phyloP scores from a whole-genome alignment of 2,113 vertebrate species.

The Ornithorhynchus anatinus region DNA sequence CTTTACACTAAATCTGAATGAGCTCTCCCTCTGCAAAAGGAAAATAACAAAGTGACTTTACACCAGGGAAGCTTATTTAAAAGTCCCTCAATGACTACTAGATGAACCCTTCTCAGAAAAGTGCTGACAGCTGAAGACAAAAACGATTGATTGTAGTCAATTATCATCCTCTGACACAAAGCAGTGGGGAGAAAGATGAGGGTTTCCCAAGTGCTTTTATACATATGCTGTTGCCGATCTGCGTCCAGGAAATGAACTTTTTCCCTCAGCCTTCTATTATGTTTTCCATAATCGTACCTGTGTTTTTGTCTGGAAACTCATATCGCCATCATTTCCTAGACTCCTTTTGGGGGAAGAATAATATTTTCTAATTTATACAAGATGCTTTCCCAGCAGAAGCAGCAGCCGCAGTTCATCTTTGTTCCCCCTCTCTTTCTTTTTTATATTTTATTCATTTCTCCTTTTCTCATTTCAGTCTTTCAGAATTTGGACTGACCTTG shows the following conservation, averaged over 20 bases:
- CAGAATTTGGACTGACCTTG: background rate
- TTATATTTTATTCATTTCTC: slow-evolving; percentile 22
- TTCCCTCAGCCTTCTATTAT: background rate
- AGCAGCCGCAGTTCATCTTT: slow-evolving; percentile 10
- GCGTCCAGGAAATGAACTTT: slow-evolving; percentile 11
- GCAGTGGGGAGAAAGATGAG: background rate
- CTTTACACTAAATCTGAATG: background rate
- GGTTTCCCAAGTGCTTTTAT: background rate
- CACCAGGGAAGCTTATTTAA: slow-evolving; percentile 1
- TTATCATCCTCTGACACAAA: slow-evolving; percentile 47
- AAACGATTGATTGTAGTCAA: slow-evolving; percentile 46
- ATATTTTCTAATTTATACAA: slow-evolving; percentile 3
- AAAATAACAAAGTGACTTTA: background rate
- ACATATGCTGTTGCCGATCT: slow-evolving; percentile 1
- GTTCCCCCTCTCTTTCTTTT: slow-evolving; percentile 10
- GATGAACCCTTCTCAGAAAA: slow-evolving; percentile 7
- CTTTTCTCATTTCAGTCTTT: slow-evolving; percentile 13
- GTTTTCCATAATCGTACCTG: slow-evolving; percentile 6
- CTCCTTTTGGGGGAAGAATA: slow-evolving; percentile 2
- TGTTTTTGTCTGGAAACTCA: slow-evolving; percentile 5
- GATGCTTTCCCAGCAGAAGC: slow-evolving; percentile 17
- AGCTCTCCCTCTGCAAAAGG: background rate
- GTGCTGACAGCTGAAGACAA: slow-evolving; percentile 50
- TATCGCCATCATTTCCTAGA: background rate
- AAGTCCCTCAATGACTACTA: background rate